Evolutionary conservation across 2,888 invertebrate species (phyloP), one percentile per base, ranked within the genome.

Genomic region (Ernsta delagoae): DNA sequence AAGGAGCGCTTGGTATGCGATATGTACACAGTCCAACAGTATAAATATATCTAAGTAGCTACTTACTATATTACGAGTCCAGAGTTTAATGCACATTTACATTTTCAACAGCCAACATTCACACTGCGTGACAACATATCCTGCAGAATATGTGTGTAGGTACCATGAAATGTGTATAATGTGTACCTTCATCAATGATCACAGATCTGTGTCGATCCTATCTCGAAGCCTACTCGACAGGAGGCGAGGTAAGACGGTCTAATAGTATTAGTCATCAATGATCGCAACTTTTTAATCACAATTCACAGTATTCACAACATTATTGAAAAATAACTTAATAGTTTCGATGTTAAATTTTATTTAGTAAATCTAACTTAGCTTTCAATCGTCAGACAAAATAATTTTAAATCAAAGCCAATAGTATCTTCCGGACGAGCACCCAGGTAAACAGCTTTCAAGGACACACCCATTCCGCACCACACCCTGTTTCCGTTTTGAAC

Each of bases 391-490:
- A 48, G n/a, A 48, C 48, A 48, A n/a, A 45, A 48, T 1, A 61
- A 48, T 48, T 11, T 7, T 45, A 61, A 50, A 61, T 61, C 36
- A 61, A 16, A 62, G 24, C 31, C 62, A 81, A 84, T 84, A 82
- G 80, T 81, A 78, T 83, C 83, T 85, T 91, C 88, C 89, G 88
- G 86, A 72, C 67, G 72, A 54, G 73, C 85, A 77, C 78, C 77
- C 79, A 84, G 83, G 85, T 75, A 77, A 83, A 77, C 72, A 77
- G 76, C 75, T 75, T 81, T 87, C 89, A 90, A 90, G 90, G 90
- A 88, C 91, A 80, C 87, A 79, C 90, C 90, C 87, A 87, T 78
- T 84, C 87, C 88, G 84, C 87, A 85, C 92, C 91, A 61, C 60
- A 56, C 89, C 78, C 60, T 59, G 83, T 83, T 90, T 92, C 92